A percentile compares a stretch with the other conserved stretches of the same genome.
Conservation (phyloP, 2,888 invertebrate species). For the Caenorhabditis plicata region DNA sequence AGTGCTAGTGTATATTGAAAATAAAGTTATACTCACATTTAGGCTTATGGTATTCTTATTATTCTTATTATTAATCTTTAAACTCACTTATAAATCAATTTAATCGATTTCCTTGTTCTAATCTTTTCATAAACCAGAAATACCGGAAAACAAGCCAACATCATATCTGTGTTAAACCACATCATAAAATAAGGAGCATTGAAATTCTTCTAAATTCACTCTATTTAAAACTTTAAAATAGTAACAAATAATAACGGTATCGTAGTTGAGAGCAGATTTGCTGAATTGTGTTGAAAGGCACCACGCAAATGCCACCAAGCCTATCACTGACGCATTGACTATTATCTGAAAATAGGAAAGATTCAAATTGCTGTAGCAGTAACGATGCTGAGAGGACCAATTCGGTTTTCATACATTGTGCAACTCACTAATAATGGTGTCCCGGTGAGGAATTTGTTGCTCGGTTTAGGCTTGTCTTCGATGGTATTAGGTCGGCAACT, state of each 20-base stretch:
- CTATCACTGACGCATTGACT: constrained; percentile 43
- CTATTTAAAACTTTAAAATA: neutral
- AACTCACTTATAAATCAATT: constrained; percentile 14
- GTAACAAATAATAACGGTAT: constrained; percentile 22
- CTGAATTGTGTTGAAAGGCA: constrained; percentile 60
- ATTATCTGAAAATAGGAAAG: constrained; percentile 20
- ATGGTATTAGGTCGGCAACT: no score
- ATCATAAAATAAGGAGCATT: constrained; percentile 62
- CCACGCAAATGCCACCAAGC: constrained; percentile 56
- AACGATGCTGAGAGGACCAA: no score
- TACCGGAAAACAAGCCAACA: constrained; percentile 60
- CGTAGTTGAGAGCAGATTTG: constrained; percentile 54
- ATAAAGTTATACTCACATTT: no score
- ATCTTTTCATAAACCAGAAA: constrained; percentile 39
- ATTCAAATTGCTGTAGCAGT: neutral
- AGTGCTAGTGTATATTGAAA: no score
- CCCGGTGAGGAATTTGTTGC: no score
- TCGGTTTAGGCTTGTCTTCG: no score
- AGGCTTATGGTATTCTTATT: no score
- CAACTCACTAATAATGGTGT: no score
- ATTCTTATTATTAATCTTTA: no score
- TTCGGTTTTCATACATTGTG: no score
- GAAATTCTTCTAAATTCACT: constrained; percentile 41
- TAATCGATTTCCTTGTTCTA: constrained; percentile 13
- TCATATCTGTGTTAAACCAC: constrained; percentile 62